Percentiles rank a stretch among this genome's conserved stretches.
These are phyloP conservation scores for Beris morrisii DNA, from an alignment of 2,888 invertebrate species.

Conservation along the genomic window DNA sequence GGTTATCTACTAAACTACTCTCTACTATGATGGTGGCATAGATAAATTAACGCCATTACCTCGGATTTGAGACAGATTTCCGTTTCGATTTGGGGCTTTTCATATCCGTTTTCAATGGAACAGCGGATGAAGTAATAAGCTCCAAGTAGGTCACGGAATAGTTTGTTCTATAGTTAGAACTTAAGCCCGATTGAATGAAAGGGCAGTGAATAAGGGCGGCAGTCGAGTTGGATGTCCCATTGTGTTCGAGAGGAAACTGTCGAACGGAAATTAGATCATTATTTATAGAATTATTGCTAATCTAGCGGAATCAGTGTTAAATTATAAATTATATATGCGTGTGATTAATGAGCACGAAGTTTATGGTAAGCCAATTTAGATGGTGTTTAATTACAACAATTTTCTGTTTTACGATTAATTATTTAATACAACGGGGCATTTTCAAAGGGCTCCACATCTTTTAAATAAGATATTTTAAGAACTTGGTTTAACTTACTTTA, in stretches of 20 bases:
- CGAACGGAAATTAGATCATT: constrained; percentile 14
- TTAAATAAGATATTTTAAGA: too few species aligned
- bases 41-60: constrained; percentile 23
- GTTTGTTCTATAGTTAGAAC: not conserved
- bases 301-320: constrained; percentile 13
- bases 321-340: not conserved
- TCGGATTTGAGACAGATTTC: constrained; percentile 20
- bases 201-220: not conserved
- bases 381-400: too few species aligned
- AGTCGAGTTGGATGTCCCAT: not conserved
- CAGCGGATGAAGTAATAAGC: constrained; percentile 9
- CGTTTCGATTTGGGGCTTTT: constrained; percentile 18
- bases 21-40: not conserved
- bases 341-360: too few species aligned
- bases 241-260: constrained; percentile 5
- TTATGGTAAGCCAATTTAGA: too few species aligned
- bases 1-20: too few species aligned
- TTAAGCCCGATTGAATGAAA: too few species aligned
- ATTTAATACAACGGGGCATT: too few species aligned
- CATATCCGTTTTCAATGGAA: constrained; percentile 18
- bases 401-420: too few species aligned
- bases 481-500: too few species aligned
- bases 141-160: constrained; percentile 16
- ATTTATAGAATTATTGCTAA: constrained; percentile 17
- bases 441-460: too few species aligned